A percentile compares a stretch with the other conserved stretches of the same genome.
These are phyloP conservation scores for Hucho hucho DNA, from an alignment of 2,113 vertebrate genomes.

Conservation along the genomic window DNA sequence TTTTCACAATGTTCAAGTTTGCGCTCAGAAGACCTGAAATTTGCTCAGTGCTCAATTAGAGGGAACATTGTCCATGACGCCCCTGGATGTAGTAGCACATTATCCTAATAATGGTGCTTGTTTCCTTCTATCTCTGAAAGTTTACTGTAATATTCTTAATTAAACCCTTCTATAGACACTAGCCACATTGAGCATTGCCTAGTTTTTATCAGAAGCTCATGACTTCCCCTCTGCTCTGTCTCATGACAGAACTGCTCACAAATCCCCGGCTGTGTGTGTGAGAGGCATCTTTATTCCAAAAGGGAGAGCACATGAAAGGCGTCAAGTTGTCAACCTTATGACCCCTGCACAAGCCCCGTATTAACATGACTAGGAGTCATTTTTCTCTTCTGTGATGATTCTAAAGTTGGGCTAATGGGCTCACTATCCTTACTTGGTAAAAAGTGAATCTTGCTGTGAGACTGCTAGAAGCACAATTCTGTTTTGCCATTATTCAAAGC, in stretches of 20 bases:
- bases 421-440: no score
- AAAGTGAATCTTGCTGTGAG: no score
- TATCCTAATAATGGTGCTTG: no score
- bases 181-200: neutral
- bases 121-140: neutral
- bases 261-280: neutral
- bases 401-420: no score
- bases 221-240: neutral
- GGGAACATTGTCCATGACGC: no score
- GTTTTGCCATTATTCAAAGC: no score
- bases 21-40: no score
- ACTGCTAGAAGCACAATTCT: no score
- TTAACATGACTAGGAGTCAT: neutral
- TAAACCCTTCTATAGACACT: neutral
- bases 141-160: neutral
- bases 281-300: neutral
- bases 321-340: neutral
- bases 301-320: neutral
- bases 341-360: neutral
- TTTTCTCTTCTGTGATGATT: neutral
- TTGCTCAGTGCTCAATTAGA: no score
- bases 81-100: no score
- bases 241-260: constrained; percentile 1
- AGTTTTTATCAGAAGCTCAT: neutral
- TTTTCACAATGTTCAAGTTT: no score